These are phyloP conservation scores for Myrmecophaga tridactyla DNA, from an alignment of 2,113 vertebrate species.

Conservation along the genomic window DNA sequence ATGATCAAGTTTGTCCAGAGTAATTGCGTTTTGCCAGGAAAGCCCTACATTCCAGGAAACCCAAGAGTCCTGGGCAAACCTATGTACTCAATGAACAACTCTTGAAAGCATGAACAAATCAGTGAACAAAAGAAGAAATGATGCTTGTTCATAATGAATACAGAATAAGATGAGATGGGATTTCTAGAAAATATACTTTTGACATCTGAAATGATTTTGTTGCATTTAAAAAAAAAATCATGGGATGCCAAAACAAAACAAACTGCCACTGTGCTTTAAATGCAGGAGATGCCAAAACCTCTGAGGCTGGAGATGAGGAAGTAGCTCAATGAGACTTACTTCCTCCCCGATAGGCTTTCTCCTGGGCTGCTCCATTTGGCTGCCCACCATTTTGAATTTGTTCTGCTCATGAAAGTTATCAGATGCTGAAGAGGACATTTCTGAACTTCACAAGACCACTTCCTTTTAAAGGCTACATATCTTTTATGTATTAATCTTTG, in stretches of 20 bases:
- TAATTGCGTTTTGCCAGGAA: neutral
- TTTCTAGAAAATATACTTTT: neutral
- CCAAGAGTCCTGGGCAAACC: neutral
- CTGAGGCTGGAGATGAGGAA: neutral
- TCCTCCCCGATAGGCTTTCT: neutral
- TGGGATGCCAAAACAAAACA: neutral
- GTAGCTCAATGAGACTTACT: neutral
- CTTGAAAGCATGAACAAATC: neutral
- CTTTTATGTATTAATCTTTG: neutral
- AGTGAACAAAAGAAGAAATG: neutral
- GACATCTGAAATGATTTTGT: neutral
- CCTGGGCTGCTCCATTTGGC: neutral
- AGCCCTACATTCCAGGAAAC: neutral
- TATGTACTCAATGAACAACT: neutral
- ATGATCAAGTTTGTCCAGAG: neutral
- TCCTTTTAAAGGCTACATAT: neutral
- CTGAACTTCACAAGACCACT: neutral
- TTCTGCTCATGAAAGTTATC: neutral
- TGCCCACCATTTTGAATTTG: neutral
- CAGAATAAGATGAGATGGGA: conserved; percentile 2
- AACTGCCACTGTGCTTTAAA: neutral
- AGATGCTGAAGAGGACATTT: neutral
- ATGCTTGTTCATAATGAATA: neutral
- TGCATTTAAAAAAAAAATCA: neutral
- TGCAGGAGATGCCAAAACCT: neutral